A percentile compares a stretch with the other conserved stretches of the same genome.
Evolutionary conservation across 2,888 invertebrate species (phyloP).

Genomic region (Ophioninae sp.): DNA sequence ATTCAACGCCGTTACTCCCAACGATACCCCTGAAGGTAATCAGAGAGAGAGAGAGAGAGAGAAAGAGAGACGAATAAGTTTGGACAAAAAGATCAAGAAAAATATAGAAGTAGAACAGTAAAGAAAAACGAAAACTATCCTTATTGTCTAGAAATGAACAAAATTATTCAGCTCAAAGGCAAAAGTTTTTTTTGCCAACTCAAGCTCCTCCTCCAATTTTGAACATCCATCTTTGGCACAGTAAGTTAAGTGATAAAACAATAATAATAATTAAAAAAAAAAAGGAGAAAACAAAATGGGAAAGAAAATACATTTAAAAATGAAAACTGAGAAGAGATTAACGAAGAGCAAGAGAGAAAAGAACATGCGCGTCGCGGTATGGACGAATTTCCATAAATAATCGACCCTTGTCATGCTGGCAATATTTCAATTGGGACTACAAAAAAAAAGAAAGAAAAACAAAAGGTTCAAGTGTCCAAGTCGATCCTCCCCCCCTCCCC

Average conservation of each 20-base stretch:
- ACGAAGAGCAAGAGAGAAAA: conserved; percentile 9
- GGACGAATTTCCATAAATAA: background rate
- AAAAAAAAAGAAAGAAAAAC: conserved; percentile 4
- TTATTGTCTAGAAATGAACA: conserved; percentile 66
- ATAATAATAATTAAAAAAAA: conserved; percentile 53
- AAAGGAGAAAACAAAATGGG: background rate
- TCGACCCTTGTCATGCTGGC: conserved; percentile 5
- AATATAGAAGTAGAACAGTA: conserved; percentile 8
- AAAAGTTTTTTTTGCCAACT: conserved; percentile 60
- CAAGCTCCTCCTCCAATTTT: conserved; percentile 72
- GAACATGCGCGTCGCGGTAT: conserved; percentile 10
- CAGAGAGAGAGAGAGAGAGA: conserved; percentile 2
- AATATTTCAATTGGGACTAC: background rate
- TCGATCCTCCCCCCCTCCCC: background rate
- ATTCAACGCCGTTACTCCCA: conserved; percentile 5
- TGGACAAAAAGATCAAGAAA: conserved; percentile 30
- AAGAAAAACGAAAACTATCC: conserved; percentile 33
- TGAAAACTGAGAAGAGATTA: background rate
- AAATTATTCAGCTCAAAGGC: conserved; percentile 68
- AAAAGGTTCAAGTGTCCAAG: background rate
- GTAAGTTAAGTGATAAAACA: conserved; percentile 72
- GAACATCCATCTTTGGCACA: conserved; percentile 78
- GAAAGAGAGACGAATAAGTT: conserved; percentile 12
- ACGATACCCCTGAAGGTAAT: background rate
- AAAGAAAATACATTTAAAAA: background rate